These are phyloP conservation scores for Lathronympha strigana DNA, from an alignment of 2,888 invertebrate species.

Conservation along the genomic window DNA sequence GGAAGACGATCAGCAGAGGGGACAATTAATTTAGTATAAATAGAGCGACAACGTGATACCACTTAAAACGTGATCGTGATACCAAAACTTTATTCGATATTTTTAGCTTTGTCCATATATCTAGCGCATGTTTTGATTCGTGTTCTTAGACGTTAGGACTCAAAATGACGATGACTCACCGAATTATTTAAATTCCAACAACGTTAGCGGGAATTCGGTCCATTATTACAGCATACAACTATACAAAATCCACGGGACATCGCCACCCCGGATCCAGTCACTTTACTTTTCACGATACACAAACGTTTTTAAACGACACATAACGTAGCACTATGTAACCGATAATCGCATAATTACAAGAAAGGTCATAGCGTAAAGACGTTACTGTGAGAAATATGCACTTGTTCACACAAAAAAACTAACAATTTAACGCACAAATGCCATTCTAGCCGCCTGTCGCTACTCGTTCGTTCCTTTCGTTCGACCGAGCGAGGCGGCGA, in stretches of 20 bases:
- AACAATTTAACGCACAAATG: conserved; percentile 77
- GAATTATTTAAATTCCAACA: conserved; percentile 81
- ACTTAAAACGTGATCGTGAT: conserved; percentile 45
- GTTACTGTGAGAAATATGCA: conserved; percentile 69
- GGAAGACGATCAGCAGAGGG: conserved; percentile 48
- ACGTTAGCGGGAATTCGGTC: conserved; percentile 75
- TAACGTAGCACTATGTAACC: conserved; percentile 54
- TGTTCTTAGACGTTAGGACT: conserved; percentile 52
- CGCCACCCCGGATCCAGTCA: conserved; percentile 65
- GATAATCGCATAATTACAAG: conserved; percentile 57
- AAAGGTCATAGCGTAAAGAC: conserved; percentile 58
- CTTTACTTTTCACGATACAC: conserved; percentile 65
- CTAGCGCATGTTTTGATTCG: conserved; percentile 40
- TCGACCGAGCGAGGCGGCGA: conserved; percentile 57
- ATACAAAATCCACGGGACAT: conserved; percentile 74
- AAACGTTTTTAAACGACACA: conserved; percentile 66
- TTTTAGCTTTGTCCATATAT: conserved; percentile 51
- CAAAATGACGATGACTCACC: conserved; percentile 79
- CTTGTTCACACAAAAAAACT: conserved; percentile 75
- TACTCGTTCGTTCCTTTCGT: conserved; percentile 56
- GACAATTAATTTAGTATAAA: conserved; percentile 57
- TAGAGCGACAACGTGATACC: conserved; percentile 54
- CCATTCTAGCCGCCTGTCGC: conserved; percentile 61
- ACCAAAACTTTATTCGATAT: conserved; percentile 52
- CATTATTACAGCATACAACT: conserved; percentile 74